A percentile compares a stretch with the other conserved stretches of the same genome.
Evolutionary conservation across 2,888 invertebrate genomes (phyloP).

Genomic region (Ochropacha duplaris): DNA sequence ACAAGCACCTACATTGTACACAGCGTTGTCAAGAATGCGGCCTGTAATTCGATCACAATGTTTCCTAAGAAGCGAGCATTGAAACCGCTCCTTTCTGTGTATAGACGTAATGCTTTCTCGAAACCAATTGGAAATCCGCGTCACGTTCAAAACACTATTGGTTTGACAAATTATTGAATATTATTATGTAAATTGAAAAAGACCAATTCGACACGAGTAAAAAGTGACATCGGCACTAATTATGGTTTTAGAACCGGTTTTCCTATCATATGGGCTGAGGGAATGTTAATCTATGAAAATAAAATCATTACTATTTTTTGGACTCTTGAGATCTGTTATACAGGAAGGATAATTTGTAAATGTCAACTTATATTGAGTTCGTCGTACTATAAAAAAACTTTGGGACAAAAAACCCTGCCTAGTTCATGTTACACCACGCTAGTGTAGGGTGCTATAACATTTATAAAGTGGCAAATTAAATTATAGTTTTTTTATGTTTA

Average conservation of each 20-base stretch:
- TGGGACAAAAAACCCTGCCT: no score
- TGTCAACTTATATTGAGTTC: no score
- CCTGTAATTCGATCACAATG: slow-evolving; percentile 55
- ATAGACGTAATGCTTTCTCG: slow-evolving; percentile 66
- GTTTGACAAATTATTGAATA: slow-evolving; percentile 4
- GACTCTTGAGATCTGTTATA: no score
- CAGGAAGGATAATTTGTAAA: no score
- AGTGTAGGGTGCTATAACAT: no score
- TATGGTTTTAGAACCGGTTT: not conserved
- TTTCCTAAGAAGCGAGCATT: slow-evolving; percentile 63
- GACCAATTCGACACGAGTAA: not conserved
- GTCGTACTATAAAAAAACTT: no score
- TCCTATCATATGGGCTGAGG: not conserved
- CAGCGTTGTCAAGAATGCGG: slow-evolving; percentile 50
- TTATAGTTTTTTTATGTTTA: no score
- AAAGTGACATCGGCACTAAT: not conserved
- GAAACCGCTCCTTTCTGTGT: slow-evolving; percentile 53
- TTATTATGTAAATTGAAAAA: slow-evolving; percentile 3
- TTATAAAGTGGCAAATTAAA: no score
- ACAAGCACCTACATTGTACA: slow-evolving; percentile 29
- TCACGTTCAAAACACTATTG: not conserved
- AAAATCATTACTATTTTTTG: no score
- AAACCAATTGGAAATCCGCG: slow-evolving; percentile 52
- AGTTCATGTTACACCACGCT: no score
- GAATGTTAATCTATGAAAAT: not conserved